Percentiles rank a stretch among this genome's conserved stretches.
These are phyloP conservation scores for Syngnathus scovelli DNA, from an alignment of 2,113 vertebrate species.

Conservation along the genomic window DNA sequence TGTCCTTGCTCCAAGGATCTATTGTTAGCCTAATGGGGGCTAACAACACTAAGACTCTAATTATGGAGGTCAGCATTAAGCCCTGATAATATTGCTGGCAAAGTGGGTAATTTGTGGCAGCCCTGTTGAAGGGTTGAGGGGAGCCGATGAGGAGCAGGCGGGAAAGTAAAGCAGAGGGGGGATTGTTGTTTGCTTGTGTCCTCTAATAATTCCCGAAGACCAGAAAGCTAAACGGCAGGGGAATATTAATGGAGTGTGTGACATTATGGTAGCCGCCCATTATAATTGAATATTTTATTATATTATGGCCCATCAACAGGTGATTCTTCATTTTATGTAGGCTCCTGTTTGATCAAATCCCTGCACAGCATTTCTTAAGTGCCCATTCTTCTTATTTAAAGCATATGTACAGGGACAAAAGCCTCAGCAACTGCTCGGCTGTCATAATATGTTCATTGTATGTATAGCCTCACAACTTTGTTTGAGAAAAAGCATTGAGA, in stretches of 20 bases:
- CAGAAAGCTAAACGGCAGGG: slow-evolving; percentile 41
- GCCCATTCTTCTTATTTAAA: slow-evolving; percentile 49
- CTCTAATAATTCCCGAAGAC: slow-evolving; percentile 56
- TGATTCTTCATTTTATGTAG: slow-evolving; percentile 49
- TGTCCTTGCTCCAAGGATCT: slow-evolving; percentile 85
- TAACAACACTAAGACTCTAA: slow-evolving; percentile 81
- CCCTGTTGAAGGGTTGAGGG: slow-evolving; percentile 63
- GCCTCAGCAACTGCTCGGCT: slow-evolving; percentile 38
- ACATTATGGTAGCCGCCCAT: slow-evolving; percentile 53
- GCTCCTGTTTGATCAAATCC: slow-evolving; percentile 46
- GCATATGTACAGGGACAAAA: slow-evolving; percentile 37
- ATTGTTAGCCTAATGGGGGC: slow-evolving; percentile 89
- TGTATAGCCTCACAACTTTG: slow-evolving; percentile 2
- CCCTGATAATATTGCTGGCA: slow-evolving; percentile 91
- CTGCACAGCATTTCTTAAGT: slow-evolving; percentile 32
- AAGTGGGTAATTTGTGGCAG: slow-evolving; percentile 80
- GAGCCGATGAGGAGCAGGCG: slow-evolving; percentile 38
- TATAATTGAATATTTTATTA: slow-evolving; percentile 55
- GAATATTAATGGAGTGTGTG: slow-evolving; percentile 61
- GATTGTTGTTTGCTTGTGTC: slow-evolving; percentile 60
- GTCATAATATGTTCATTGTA: slow-evolving; percentile 10
- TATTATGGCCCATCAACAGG: slow-evolving; percentile 60
- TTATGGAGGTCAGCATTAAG: slow-evolving; percentile 84
- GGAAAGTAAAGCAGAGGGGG: slow-evolving; percentile 19
- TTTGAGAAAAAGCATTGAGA: background rate